Evolutionary conservation across 2,113 vertebrate species (phyloP).

Genomic region (Calypte anna): DNA sequence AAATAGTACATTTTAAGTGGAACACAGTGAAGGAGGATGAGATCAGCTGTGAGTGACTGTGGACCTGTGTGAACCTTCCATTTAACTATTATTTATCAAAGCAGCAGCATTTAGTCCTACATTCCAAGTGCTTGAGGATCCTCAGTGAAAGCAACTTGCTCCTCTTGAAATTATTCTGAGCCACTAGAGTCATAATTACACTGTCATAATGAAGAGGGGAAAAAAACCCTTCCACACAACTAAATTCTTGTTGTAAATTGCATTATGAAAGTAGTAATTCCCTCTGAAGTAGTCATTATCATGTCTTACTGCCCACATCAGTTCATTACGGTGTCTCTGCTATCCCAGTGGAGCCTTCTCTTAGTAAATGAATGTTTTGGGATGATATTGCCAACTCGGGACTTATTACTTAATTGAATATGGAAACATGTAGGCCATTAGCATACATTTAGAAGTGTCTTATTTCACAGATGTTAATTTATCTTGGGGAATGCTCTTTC

Average conservation of each 20-base stretch:
- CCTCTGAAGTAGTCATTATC: background rate
- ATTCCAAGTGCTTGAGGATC: background rate
- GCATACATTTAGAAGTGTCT: slow-evolving; percentile 27
- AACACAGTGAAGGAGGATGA: background rate
- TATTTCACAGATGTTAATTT: slow-evolving; percentile 54
- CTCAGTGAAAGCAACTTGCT: slow-evolving; percentile 29
- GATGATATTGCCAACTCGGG: background rate
- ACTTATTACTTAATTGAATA: slow-evolving; percentile 51
- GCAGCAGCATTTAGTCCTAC: background rate
- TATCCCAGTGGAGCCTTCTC: background rate
- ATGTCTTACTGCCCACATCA: background rate
- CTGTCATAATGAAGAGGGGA: slow-evolving; percentile 54
- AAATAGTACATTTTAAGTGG: background rate
- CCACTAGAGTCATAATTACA: slow-evolving; percentile 58
- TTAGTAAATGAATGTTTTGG: slow-evolving; percentile 13
- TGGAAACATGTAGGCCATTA: slow-evolving; percentile 48
- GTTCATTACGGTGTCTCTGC: background rate
- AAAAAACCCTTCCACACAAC: background rate
- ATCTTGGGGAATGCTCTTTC: slow-evolving; percentile 45
- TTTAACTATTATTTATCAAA: background rate
- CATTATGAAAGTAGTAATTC: background rate
- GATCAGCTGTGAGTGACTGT: background rate
- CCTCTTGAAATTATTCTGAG: slow-evolving; percentile 44
- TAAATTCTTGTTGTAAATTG: slow-evolving; percentile 21
- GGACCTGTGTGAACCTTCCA: background rate